Percentiles rank a stretch among this genome's conserved stretches.
Conservation (phyloP, 2,888 invertebrate species). For the Sarcophaga subvicina region DNA sequence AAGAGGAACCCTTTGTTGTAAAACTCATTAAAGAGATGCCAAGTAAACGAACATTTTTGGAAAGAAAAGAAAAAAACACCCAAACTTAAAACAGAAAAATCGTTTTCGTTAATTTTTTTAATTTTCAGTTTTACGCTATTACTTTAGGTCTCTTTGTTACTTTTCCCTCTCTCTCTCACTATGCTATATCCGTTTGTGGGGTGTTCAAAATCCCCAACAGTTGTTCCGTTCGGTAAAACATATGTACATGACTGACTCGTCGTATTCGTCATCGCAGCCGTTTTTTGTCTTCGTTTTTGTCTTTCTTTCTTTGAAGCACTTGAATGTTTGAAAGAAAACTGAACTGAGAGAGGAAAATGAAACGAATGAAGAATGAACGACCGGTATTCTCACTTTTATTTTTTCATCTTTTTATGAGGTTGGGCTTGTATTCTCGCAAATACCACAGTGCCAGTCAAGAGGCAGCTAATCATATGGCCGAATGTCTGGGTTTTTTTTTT, state of each 20-base stretch:
- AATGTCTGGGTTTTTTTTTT: constrained; percentile 51
- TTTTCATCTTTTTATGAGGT: constrained; percentile 52
- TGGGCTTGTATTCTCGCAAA: constrained; percentile 62
- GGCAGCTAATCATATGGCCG: constrained; percentile 67
- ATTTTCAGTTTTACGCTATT: constrained; percentile 13
- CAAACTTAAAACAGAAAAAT: not conserved
- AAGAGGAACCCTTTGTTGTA: not conserved
- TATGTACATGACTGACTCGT: constrained; percentile 10
- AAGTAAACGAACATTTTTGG: not conserved
- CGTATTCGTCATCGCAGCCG: constrained; percentile 5
- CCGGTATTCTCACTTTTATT: constrained; percentile 61
- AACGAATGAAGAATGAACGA: constrained; percentile 41
- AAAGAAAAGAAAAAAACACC: constrained; percentile 1
- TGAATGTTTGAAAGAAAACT: constrained; percentile 34
- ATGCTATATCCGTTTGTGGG: constrained; percentile 22
- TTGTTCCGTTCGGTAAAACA: constrained; percentile 36
- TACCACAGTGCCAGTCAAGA: constrained; percentile 58
- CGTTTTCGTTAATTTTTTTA: not conserved
- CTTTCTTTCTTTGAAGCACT: constrained; percentile 6
- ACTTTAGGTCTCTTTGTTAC: constrained; percentile 61
- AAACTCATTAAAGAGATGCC: not conserved
- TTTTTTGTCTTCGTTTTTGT: constrained; percentile 4
- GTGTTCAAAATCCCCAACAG: constrained; percentile 52
- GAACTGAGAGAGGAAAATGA: constrained; percentile 43
- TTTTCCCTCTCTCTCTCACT: not conserved